Evolutionary conservation across 2,888 invertebrate genomes (phyloP), one percentile per base, ranked within the genome.

Genomic region (Coenonympha arcania): DNA sequence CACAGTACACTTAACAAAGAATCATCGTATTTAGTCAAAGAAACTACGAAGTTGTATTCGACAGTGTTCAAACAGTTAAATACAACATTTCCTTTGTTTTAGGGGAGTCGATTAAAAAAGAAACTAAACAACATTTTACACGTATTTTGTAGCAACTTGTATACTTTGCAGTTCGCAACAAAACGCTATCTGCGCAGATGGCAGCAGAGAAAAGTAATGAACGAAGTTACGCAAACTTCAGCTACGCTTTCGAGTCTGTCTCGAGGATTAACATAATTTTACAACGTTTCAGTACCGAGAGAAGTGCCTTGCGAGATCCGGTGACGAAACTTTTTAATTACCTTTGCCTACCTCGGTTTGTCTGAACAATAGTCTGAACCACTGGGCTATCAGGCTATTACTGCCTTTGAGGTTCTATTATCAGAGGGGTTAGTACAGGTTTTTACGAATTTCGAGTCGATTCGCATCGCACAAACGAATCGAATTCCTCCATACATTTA

Each of bases 181-280:
- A n/a, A 40, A 22, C 24, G 22, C 13, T 26, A 16, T 40, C 26
- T 24, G 9, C 6, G 24, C 26, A 26, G 15, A 40, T 26, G 26
- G 26, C 22, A 26, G 15, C 22, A 22, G 24, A n/a, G 30, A 33
- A 8, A 4, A 48, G 40, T 41, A 45, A 48, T 41, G 28, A 40
- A 45, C 34, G 30, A 36, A 45, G 52, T 52, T 48, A 20, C 6
- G 36, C 19, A 15, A 45, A 52, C 41, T 42, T 48, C 45, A 24
- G 24, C 45, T 30, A 41, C 48, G 45, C 36, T 44, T 33, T 24
- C 45, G 49, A 31, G 49, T 41, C 31, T 36, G 49, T 46, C 20
- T 49, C 31, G 13, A 22, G 47, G 41, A 42, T 52, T 52, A 49
- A 45, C 49, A 49, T 46, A 49, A 49, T 49, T 45, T 45, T 20